These are phyloP conservation scores for Hemitrygon akajei DNA, from an alignment of 2,797 vertebrate genomes.

Conservation along the genomic window DNA sequence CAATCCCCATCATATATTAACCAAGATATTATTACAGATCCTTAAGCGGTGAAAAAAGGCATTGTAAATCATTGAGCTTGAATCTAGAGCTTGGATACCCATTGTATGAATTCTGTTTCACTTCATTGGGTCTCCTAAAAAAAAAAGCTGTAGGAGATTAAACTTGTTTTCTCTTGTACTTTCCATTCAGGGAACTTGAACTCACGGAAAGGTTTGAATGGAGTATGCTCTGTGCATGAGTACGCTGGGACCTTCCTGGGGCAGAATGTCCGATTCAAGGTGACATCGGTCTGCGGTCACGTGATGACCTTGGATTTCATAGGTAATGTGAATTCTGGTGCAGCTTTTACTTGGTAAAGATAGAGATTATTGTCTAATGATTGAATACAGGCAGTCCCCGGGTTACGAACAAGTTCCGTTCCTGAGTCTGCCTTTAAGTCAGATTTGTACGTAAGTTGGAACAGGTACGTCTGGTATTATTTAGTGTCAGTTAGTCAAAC, in stretches of 20 bases:
- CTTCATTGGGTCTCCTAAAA: background rate
- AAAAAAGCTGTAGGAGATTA: background rate
- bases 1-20: too few species aligned
- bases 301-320: conserved; percentile 97
- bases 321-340: conserved; percentile 54
- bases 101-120: background rate
- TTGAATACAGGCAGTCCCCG: too few species aligned
- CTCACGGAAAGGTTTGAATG: conserved; percentile 84
- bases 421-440: too few species aligned
- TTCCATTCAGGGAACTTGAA: conserved; percentile 66
- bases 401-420: too few species aligned
- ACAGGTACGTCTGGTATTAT: too few species aligned
- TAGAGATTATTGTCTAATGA: background rate
- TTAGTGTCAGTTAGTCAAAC: too few species aligned
- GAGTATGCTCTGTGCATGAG: conserved; percentile 84
- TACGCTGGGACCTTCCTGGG: conserved; percentile 74
- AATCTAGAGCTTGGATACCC: background rate
- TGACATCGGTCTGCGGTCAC: conserved; percentile 94
- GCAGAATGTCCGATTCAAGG: conserved; percentile 78
- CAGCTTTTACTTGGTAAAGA: background rate
- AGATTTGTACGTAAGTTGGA: too few species aligned
- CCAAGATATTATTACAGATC: too few species aligned
- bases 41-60: background rate
- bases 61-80: background rate
- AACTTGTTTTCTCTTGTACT: background rate